A percentile compares a stretch with the other conserved stretches of the same genome.
Conservation (phyloP, 2,888 invertebrate species). For the Chymomyza fuscimana region DNA sequence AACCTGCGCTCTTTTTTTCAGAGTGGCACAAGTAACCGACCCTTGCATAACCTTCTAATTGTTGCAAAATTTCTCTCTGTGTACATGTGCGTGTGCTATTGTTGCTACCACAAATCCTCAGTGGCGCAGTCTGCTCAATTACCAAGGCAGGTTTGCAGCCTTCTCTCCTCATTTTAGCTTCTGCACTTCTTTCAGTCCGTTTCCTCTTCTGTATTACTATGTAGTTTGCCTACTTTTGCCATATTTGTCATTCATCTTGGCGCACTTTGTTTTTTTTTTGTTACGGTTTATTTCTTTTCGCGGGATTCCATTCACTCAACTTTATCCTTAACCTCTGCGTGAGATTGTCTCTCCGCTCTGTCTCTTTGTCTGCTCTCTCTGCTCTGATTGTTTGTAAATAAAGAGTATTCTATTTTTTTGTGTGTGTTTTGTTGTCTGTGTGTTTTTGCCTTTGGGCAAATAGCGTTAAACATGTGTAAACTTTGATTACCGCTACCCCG, state of each 20-base stretch:
- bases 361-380: not conserved
- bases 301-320: not conserved
- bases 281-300: not conserved
- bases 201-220: not conserved
- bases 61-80: not conserved
- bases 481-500: conserved; percentile 12
- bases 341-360: not conserved
- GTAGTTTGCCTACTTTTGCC: not conserved
- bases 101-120: not conserved
- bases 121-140: conserved; percentile 5
- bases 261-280: not conserved
- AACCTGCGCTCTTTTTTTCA: no score
- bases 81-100: not conserved
- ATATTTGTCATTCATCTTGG: conserved; percentile 5
- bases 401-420: conserved; percentile 8
- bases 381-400: conserved; percentile 47
- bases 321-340: not conserved
- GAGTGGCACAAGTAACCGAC: no score
- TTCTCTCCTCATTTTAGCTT: not conserved
- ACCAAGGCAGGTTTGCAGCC: not conserved
- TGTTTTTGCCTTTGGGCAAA: conserved; percentile 34
- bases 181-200: not conserved
- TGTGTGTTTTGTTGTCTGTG: conserved; percentile 36
- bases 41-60: no score
- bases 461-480: conserved; percentile 30